Conservation (phyloP, 2,888 invertebrate species). For the Creontiades dilutus region DNA sequence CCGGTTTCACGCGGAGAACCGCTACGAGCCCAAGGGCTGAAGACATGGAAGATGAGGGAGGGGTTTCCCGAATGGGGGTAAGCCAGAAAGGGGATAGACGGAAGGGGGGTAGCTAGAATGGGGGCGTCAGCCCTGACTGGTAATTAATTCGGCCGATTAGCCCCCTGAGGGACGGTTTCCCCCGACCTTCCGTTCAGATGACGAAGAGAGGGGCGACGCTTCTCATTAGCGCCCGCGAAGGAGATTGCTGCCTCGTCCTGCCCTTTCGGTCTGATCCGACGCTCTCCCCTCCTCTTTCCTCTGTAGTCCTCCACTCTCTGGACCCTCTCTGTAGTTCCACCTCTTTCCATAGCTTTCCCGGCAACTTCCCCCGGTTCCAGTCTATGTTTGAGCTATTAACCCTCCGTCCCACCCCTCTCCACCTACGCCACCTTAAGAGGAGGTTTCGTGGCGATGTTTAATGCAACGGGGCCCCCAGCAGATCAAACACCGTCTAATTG, state of each 20-base stretch:
- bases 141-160: constrained; percentile 68
- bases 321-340: neutral
- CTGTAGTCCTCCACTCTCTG: neutral
- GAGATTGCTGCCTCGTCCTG: constrained; percentile 44
- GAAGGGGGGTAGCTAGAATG: neutral
- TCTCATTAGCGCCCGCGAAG: constrained; percentile 65
- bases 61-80: neutral
- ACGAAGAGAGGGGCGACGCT: constrained; percentile 34
- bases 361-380: constrained; percentile 22
- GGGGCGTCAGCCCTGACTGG: constrained; percentile 50
- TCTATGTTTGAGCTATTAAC: constrained; percentile 27
- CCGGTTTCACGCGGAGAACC: neutral
- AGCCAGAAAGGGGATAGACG: neutral
- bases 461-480: neutral
- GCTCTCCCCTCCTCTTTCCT: no score
- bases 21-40: neutral
- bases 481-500: constrained; percentile 15
- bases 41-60: neutral
- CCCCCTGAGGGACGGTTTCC: constrained; percentile 52
- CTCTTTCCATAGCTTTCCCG: constrained; percentile 29
- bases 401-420: neutral
- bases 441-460: constrained; percentile 17
- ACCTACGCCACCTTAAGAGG: neutral
- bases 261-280: neutral
- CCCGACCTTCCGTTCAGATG: neutral